These are phyloP conservation scores for Dufourea novaeangliae DNA, from an alignment of 1,140 invertebrate genomes.

Conservation along the genomic window DNA sequence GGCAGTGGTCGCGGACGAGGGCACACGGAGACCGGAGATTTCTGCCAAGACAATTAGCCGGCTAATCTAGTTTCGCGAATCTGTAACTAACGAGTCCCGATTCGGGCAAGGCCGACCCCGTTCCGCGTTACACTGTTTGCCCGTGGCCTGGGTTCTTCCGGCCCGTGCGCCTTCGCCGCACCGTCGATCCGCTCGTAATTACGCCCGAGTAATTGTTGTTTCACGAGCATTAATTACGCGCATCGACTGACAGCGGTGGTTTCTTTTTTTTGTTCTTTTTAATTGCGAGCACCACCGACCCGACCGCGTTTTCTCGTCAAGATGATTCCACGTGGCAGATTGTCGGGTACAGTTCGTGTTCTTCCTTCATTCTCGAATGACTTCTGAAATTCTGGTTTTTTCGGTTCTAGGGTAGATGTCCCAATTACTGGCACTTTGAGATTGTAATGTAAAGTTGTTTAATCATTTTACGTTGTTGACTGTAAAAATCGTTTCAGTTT, in stretches of 20 bases:
- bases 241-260: background rate
- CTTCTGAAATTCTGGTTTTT: no score
- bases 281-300: background rate
- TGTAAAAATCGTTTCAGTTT: no score
- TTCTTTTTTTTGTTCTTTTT: background rate
- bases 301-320: no score
- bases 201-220: constrained; percentile 31
- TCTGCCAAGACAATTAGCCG: constrained; percentile 66
- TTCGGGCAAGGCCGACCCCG: constrained; percentile 20
- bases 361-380: no score
- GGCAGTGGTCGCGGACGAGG: constrained; percentile 26
- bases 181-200: constrained; percentile 29
- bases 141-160: constrained; percentile 20
- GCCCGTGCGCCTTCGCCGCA: background rate
- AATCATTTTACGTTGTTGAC: no score
- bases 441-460: no score
- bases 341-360: no score
- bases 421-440: no score
- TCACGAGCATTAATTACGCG: constrained; percentile 16
- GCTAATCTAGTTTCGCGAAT: constrained; percentile 63
- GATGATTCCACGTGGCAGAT: no score
- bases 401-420: no score
- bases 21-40: constrained; percentile 58
- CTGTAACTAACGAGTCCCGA: constrained; percentile 62
- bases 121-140: background rate